phyloP scores from a whole-genome alignment of 2,888 invertebrate genomes.

The Mayetiola destructor region DNA sequence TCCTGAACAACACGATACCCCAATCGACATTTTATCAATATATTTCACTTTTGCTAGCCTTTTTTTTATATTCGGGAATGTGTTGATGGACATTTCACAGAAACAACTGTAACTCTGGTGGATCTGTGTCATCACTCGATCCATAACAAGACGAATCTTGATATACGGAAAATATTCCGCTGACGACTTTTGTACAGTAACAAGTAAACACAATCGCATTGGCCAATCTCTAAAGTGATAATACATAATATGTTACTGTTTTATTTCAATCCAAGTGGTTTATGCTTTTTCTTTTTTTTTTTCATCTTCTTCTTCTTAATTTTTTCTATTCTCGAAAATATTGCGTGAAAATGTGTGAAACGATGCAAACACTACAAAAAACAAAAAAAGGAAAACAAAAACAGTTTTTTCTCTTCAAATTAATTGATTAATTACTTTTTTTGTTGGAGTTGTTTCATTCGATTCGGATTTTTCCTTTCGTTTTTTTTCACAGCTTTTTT shows the following conservation, averaged over 20 bases:
- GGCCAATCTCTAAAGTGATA: neutral
- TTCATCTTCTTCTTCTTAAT: too few relatives aligned
- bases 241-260: neutral
- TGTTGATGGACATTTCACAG: slow-evolving; percentile 8
- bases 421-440: slow-evolving; percentile 10
- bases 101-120: neutral
- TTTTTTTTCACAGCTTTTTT: neutral
- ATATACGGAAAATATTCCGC: neutral
- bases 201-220: neutral
- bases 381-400: neutral
- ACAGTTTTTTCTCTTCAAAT: neutral
- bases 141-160: neutral
- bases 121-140: slow-evolving; percentile 5
- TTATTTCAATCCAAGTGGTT: slow-evolving; percentile 11
- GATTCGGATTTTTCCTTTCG: neutral
- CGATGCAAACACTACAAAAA: neutral
- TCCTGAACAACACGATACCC: too few relatives aligned
- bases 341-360: neutral
- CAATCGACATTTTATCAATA: slow-evolving; percentile 4
- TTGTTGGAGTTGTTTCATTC: too few relatives aligned
- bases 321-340: too few relatives aligned
- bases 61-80: too few relatives aligned
- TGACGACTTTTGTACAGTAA: neutral
- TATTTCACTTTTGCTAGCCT: neutral
- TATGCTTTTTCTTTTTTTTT: too few relatives aligned